These are phyloP conservation scores for Pyxicephalus adspersus DNA, from an alignment of 2,113 vertebrate species.

Conservation along the genomic window DNA sequence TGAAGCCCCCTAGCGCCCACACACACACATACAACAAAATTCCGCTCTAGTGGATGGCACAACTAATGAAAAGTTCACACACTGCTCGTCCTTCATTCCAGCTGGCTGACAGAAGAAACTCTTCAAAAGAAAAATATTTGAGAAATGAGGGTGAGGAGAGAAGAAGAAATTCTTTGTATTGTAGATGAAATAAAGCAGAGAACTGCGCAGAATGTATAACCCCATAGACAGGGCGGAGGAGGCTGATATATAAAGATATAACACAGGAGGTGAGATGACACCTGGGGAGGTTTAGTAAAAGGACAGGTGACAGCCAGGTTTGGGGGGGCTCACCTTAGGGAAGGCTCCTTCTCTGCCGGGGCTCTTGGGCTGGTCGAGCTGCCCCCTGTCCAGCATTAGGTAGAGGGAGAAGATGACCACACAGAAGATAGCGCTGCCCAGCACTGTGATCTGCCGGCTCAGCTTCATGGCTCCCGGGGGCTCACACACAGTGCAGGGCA, in stretches of 20 bases:
- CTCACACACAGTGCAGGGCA: background rate
- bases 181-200: no score
- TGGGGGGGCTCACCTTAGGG: slow-evolving; percentile 69
- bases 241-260: no score
- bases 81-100: background rate
- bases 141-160: no score
- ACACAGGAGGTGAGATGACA: no score
- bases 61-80: slow-evolving; percentile 28
- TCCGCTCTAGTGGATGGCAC: background rate
- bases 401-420: slow-evolving; percentile 84
- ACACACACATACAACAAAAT: background rate
- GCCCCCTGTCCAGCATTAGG: slow-evolving; percentile 83
- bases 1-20: background rate
- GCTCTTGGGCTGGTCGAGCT: slow-evolving; percentile 75
- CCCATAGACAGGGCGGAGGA: no score
- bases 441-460: slow-evolving; percentile 82
- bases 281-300: no score
- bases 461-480: slow-evolving; percentile 77
- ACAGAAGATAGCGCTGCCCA: slow-evolving; percentile 83
- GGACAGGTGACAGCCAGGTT: background rate
- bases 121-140: no score
- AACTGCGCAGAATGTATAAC: no score
- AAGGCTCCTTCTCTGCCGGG: slow-evolving; percentile 70
- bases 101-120: no score
- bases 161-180: no score